phyloP scores from a whole-genome alignment of 30 jellyfish, hydroid and myxozoan species.

The Turritopsis dohrnii region DNA sequence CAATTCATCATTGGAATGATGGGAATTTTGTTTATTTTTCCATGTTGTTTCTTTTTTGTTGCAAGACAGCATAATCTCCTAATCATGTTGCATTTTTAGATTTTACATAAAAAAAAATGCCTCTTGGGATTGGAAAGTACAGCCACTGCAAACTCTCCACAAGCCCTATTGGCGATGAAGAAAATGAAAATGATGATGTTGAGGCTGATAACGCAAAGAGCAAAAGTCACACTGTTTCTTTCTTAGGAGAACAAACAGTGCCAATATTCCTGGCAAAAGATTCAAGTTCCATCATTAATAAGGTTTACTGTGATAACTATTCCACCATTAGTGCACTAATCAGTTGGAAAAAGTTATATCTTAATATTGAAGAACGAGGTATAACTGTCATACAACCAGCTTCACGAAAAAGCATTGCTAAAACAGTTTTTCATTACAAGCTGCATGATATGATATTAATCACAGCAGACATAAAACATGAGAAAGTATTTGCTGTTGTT shows the following conservation, averaged over 20 bases:
- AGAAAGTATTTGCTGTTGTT: constrained; percentile 7
- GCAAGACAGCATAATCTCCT: too few relatives aligned
- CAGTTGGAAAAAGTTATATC: background rate
- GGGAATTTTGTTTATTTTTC: too few relatives aligned
- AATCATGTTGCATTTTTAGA: background rate
- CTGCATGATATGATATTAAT: background rate
- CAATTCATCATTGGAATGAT: too few relatives aligned
- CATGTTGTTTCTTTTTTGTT: too few relatives aligned
- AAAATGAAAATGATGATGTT: background rate
- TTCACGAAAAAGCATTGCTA: background rate
- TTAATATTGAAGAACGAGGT: background rate
- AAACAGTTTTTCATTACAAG: background rate
- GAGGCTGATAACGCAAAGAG: background rate
- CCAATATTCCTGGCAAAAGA: background rate
- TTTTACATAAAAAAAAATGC: background rate
- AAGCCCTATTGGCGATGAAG: constrained; percentile 10
- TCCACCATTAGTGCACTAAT: background rate
- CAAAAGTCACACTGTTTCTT: background rate
- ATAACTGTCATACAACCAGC: constrained; percentile 3
- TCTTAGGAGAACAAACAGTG: constrained; percentile 5
- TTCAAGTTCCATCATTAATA: background rate
- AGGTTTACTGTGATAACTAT: background rate
- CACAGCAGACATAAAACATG: constrained; percentile 8
- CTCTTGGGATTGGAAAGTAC: constrained; percentile 19
- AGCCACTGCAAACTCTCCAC: constrained; percentile 5